Base-by-base conservation (phyloP, 2,888 invertebrate species). In the Philonicus albiceps region DNA sequence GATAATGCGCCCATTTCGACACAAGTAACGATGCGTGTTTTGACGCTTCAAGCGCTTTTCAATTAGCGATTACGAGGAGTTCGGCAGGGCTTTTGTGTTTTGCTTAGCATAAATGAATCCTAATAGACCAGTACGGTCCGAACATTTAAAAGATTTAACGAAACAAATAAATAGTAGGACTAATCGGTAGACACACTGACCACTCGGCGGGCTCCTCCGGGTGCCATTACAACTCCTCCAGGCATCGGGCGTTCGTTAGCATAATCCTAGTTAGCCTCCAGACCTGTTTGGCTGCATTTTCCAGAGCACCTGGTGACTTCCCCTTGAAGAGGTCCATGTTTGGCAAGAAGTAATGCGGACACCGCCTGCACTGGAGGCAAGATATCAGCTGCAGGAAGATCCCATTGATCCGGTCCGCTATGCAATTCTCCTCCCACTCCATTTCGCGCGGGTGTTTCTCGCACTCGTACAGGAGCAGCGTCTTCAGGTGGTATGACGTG, bases 341-440 rank as follows among this genome's bases (percentile, higher is more conserved):
- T 34, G 98, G 98, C 89, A 98, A 94, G 93, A 98, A 98, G 92
- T 98, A 98, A 93, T 99, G 98, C 53, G 98, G 98, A 92, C 98
- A 99, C 87, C 98, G 94, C 85, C 98, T 95, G 92, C 98, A 98
- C 93, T 99, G 98, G 89, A 98, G 94, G 91, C 98, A 98, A 37
- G 98, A 98, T 90, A 99, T 98, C 90, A 99, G 93, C 93, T 98
- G 98, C 88, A 99, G 94, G 89, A 98, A 96, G 88, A 99, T 98
- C 3, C 98, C 98, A 92, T 98, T 98, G 90, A 98, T 96, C 84
- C 98, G 94, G 93, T 98, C 98, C 0, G 97, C 98, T 89, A 98
- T 94, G 89, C 96, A 97, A 4, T 95, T 94, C 91, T 98, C 98
- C 92, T 98, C 98, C 98, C 98, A 98, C 91, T 98, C 98, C 90